Evolutionary conservation across 2,797 vertebrate species (phyloP), one percentile per base, ranked within the genome.

Genomic region (Artibeus lituratus): DNA sequence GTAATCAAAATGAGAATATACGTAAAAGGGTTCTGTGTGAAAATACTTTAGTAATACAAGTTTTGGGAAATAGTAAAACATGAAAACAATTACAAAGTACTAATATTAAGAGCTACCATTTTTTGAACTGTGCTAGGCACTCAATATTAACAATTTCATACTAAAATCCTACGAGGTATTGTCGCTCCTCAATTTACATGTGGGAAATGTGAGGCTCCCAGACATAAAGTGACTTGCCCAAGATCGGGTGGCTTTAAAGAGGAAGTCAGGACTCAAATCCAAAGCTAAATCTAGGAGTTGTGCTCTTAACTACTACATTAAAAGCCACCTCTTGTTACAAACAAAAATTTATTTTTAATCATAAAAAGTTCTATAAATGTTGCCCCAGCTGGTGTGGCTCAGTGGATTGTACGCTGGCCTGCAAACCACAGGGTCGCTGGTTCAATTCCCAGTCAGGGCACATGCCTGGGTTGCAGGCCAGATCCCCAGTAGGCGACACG

Each of bases 1-100:
- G 51, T 94, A 67, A 37, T 12, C 92, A 94, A 97, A 94, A 67
- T 78, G 80, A 95, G 85, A 21, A 96, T 10, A 49, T 18, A 62
- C 29, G 22, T 78, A 44, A 81, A 84, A 78, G 94, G 39, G 37
- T 9, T 96, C 86, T 42, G 1, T 57, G 26, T 93, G 86, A 59
- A 93, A 85, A 83, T 42, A 93, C 0, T 85, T 81, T 0, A 77
- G 69, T 85, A 87, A 10, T 12, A 51, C 22, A 59, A 84, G 15
- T 93, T 91, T 94, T 96, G 73, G 80, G 19, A 91, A 62, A 65
- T 5, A 12, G 37, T 92, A 85, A 96, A 91, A 65, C 57, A 90
- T 32, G 22, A 72, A 89, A 90, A 87, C 2, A 84, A 84, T 57
- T 14, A 26, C 32, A 73, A 94, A 92, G 47, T 78, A 84, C 4